Evolutionary conservation across 2,888 invertebrate genomes (phyloP), one percentile per base, ranked within the genome.

Genomic region (Cheilosia grossa): DNA sequence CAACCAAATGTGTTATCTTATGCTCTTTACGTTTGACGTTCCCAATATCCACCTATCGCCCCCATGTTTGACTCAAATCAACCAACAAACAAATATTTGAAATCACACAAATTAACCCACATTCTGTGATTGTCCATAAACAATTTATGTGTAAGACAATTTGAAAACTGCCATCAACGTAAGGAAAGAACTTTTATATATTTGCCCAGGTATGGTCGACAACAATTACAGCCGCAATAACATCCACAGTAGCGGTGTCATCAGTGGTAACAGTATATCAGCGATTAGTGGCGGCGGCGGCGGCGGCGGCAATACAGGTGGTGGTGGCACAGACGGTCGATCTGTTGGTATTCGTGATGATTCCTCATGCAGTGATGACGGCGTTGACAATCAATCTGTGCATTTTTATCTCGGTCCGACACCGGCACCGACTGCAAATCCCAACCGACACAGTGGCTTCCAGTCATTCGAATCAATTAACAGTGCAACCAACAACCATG

Each of bases 331-430:
- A 69, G 89, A 88, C 74, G 88, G 88, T 75, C 88, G 87, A 70
- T 86, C 89, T 24, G 88, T 88, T 75, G 87, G 88, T 24, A 82
- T 88, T 56, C 89, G 90, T 21, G 91, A 91, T 78, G 91, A 91
- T 88, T 91, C 91, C 64, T 91, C 91, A 27, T 89, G 89, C 67
- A 91, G 91, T 85, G 91, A 91, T 66, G 91, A 91, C 73, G 90
- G 89, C 74, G 83, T 87, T 59, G 90, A 89, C 61, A 89, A 87
- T 82, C 89, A 89, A 85, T 90, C 90, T 58, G 90, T 90, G 24
- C 89, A 90, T 72, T 90, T 90, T 85, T 89, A 88, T 86, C 87
- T 89, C 67, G 89, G 90, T 37, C 87, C 87, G 59, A 81, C 88
- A 69, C 88, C 89, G 5, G 77, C 88, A 56, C 77, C 80, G 24